Conservation (phyloP, 1,140 invertebrate species). For the Pogonomyrmex barbatus region DNA sequence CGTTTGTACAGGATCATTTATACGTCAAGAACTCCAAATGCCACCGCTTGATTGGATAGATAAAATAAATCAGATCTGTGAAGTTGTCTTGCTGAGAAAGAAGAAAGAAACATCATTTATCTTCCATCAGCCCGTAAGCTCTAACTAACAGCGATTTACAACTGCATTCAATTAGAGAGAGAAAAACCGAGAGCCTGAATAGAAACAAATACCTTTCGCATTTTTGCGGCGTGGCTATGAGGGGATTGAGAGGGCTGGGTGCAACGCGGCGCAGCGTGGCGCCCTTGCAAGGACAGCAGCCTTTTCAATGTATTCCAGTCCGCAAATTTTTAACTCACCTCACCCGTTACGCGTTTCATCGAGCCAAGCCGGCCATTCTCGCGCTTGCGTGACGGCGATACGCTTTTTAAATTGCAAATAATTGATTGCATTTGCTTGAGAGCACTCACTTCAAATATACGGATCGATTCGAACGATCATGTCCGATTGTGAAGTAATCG, state of each 20-base stretch:
- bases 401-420: not conserved
- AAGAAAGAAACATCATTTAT: not conserved
- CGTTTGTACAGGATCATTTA: not conserved
- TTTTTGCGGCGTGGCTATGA: not conserved
- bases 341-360: not conserved
- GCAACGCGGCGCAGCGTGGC: slow-evolving; percentile 10
- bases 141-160: not conserved
- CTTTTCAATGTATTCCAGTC: slow-evolving; percentile 41
- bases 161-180: not conserved
- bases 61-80: too few species aligned
- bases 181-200: not conserved
- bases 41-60: too few species aligned
- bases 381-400: not conserved
- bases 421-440: not conserved
- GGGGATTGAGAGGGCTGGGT: not conserved
- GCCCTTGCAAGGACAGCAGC: slow-evolving; percentile 60
- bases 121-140: not conserved
- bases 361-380: not conserved
- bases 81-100: not conserved
- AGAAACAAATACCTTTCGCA: slow-evolving; percentile 8
- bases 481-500: too few species aligned
- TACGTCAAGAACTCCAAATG: too few species aligned
- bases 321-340: slow-evolving; percentile 5
- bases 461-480: not conserved
- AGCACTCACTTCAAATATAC: not conserved